Evolutionary conservation across 2,797 vertebrate species (phyloP), one percentile per base, ranked within the genome.

Genomic region (Uromys caudimaculatus): DNA sequence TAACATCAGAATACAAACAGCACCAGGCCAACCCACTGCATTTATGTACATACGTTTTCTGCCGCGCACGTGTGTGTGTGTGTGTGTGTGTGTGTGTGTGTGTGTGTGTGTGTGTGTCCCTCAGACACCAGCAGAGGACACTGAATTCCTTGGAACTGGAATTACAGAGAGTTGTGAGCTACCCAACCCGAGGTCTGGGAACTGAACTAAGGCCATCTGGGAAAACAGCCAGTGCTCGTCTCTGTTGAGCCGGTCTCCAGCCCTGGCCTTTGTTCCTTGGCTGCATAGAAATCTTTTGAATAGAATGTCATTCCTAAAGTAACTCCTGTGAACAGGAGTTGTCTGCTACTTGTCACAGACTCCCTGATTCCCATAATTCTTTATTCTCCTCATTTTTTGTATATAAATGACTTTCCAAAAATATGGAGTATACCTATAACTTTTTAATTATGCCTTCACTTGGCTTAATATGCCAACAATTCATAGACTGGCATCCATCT

Each of bases 361-460:
- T 92, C 60, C 79, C 67, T 94, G 54, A 16, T 54, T 91, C 67
- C n/a, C 93, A 23, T 79, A 21, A 86, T 76, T 54, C n/a, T 89
- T 95, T 32, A 64, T 79, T 78, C 52, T 54, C 38, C 67, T 93
- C 24, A 50, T n/a, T 89, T 38, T 75, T 94, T 89, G 19, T 52
- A 83, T 6, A 69, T 52, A 92, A 69, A 89, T 3, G 12, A 52
- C 86, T 82, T 44, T 35, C 60, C 3, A 76, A 16, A 90, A 89
- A 64, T 82, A 93, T 79, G 44, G 62, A 89, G 89, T 41, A 8
- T 12, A 90, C 4, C 90, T 2, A 50, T 56, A 79, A 79, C 93
- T 58, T 64, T 64, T 94, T 32, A 95, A 90, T 62, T 69, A 52
- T 38, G 2, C 85, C 67, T 97, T 89, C 11, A 67, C 86, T 94